Evolutionary conservation across 2,797 vertebrate species (phyloP), one percentile per base, ranked within the genome.

Genomic region (Etheostoma nigrum): DNA sequence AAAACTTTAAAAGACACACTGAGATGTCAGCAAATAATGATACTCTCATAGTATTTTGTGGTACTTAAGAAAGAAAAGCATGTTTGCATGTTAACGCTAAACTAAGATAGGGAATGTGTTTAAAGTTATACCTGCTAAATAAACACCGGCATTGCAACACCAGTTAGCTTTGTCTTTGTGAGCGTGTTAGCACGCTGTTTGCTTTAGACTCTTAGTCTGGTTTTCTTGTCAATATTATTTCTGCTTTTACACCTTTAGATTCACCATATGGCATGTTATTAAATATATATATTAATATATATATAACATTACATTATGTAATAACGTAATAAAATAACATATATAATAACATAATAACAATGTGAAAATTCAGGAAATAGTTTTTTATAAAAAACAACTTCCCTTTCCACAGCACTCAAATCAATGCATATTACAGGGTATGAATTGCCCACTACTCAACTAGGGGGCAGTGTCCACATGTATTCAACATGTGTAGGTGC

Each of bases 381-480:
- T 30, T 53, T 53, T 60, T 45, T 6, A n/a, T 30, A 23, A 53
- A 44, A 66, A 62, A 6, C 1, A 54, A 19, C 27, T 36, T 62
- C 25, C 40, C 72, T 53, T 23, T 52, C 16, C 59, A 10, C 16
- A 40, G 45, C 18, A 48, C 53, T 68, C 10, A 44, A 40, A 48
- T 79, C 23, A 61, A 66, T 74, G n/a, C 19, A 63, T 62, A 60
- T 47, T 11, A 18, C 0, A 53, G 13, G 23, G 10, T 25, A 63
- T 63, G 48, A 36, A 19, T 71, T 67, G 52, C 51, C 30, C 60
- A 19, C 49, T 49, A 2, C 30, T 86, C 72, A 84, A 64, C 72
- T 81, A 57, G 79, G 58, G 72, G 83, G 64, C 72, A 79, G 74
- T 79, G 51, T 78, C 45, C 55, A 14, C 76, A 74, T 83, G 33